Percentiles rank a stretch among this genome's conserved stretches.
Evolutionary conservation across 1,140 invertebrate genomes (phyloP).

Genomic region (Hyles euphorbiae): DNA sequence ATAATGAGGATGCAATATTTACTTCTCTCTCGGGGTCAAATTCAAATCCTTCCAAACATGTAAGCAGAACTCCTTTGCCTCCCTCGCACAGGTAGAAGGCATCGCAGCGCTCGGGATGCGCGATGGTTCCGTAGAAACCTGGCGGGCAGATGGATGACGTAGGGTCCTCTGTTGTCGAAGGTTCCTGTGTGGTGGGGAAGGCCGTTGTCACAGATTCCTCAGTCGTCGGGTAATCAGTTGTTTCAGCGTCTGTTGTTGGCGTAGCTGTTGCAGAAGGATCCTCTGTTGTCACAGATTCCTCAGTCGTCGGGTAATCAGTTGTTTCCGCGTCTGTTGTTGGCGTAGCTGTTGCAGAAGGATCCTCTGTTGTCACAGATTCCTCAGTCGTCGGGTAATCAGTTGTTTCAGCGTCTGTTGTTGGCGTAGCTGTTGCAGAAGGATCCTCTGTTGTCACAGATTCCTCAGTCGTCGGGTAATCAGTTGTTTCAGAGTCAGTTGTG

Average conservation of each 20-base stretch:
- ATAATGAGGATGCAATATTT: slow-evolving; percentile 13
- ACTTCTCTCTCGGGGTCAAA: slow-evolving; percentile 33
- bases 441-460: slow-evolving; percentile 4
- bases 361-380: not conserved
- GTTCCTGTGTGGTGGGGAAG: not conserved
- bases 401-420: not conserved
- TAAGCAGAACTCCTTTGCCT: slow-evolving; percentile 23
- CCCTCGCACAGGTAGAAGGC: slow-evolving; percentile 39
- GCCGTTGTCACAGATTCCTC: not conserved
- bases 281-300: slow-evolving; percentile 4
- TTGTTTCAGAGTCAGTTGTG: not conserved
- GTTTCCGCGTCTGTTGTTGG: not conserved
- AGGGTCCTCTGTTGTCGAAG: not conserved
- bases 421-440: not conserved
- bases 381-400: not conserved
- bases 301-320: slow-evolving; percentile 11
- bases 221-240: slow-evolving; percentile 6
- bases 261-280: not conserved
- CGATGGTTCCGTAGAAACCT: slow-evolving; percentile 27
- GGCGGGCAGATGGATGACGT: slow-evolving; percentile 24
- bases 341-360: not conserved
- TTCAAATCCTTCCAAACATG: slow-evolving; percentile 34
- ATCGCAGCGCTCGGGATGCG: slow-evolving; percentile 35
- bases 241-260: not conserved
- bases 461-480: slow-evolving; percentile 10